These are phyloP conservation scores for Ophthalmolycus amberensis DNA, from an alignment of 2,113 vertebrate genomes.

Conservation along the genomic window DNA sequence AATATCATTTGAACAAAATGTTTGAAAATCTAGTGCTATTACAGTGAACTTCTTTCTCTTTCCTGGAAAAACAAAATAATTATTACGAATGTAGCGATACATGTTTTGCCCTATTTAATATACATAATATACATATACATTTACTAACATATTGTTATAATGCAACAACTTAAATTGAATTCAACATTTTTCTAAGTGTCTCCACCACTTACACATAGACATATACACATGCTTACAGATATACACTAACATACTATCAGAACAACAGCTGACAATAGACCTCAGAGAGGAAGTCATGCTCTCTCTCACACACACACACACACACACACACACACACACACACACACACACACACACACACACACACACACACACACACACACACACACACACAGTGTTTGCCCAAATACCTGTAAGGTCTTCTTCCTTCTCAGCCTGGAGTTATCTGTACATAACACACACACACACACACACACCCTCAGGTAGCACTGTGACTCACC, in stretches of 20 bases:
- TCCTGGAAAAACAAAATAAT: neutral
- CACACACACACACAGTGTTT: slow-evolving; percentile 12
- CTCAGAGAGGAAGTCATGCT: slow-evolving; percentile 8
- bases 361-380: too few species aligned
- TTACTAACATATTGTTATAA: neutral
- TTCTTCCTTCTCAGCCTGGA: slow-evolving; percentile 3
- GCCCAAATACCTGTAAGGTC: neutral
- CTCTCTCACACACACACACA: neutral
- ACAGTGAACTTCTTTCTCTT: neutral
- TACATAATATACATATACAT: neutral
- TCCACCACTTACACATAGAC: neutral
- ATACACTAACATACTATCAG: neutral
- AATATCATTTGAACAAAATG: neutral
- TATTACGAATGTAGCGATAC: neutral
- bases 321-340: too few species aligned
- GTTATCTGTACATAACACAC: slow-evolving; percentile 23
- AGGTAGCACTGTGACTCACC: slow-evolving; percentile 34
- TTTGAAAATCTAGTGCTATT: neutral
- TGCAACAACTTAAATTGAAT: neutral
- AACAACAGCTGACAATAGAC: slow-evolving; percentile 3
- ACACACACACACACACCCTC: slow-evolving; percentile 36
- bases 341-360: too few species aligned
- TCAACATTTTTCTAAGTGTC: too few species aligned
- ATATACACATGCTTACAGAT: neutral
- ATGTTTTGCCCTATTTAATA: neutral